These are phyloP conservation scores for Limnodromus scolopaceus DNA, from an alignment of 2,797 vertebrate genomes.

Conservation along the genomic window DNA sequence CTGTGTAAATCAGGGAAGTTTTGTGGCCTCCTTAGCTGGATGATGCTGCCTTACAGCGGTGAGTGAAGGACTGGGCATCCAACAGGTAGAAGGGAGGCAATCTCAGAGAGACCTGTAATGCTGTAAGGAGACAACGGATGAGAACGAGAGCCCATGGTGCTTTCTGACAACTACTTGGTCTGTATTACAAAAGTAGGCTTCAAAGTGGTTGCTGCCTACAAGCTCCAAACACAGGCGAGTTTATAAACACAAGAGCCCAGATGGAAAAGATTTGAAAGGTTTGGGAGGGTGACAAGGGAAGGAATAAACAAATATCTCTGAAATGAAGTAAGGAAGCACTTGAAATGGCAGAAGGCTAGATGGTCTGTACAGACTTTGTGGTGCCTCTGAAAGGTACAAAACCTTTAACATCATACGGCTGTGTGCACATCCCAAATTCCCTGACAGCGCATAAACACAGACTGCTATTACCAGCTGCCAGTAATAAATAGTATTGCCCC, in stretches of 20 bases:
- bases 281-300: not conserved
- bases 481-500: not conserved
- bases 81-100: not conserved
- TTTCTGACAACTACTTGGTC: not conserved
- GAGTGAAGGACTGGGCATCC: not conserved
- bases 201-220: not conserved
- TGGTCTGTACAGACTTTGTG: not conserved
- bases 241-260: conserved; percentile 15
- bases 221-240: not conserved
- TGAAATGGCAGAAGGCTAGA: conserved; percentile 6
- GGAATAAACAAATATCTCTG: conserved; percentile 37
- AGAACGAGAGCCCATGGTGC: not conserved
- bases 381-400: not conserved
- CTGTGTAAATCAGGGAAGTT: not conserved
- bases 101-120: not conserved
- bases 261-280: conserved; percentile 20
- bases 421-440: not conserved
- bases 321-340: conserved; percentile 13
- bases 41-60: not conserved
- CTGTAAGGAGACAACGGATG: rapidly evolving
- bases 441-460: not conserved
- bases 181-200: not conserved
- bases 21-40: not conserved
- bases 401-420: not conserved
- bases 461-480: not conserved